These are phyloP conservation scores for Empis livida DNA, from an alignment of 2,888 invertebrate species.

Conservation along the genomic window DNA sequence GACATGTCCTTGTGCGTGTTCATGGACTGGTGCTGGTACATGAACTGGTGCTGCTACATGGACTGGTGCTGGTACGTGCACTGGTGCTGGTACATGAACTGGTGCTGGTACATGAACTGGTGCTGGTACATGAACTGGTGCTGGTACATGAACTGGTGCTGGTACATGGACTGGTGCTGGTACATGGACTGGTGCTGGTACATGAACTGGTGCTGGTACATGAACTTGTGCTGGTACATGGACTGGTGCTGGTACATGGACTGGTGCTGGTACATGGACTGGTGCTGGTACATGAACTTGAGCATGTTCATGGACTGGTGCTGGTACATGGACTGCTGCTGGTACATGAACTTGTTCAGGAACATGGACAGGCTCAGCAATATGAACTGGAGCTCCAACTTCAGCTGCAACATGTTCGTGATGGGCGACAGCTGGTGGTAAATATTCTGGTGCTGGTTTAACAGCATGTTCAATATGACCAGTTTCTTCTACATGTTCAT, in stretches of 20 bases:
- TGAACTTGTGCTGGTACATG: not conserved
- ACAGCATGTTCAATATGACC: not conserved
- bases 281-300: too few species aligned
- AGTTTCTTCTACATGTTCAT: not conserved
- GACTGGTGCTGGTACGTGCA: not conserved
- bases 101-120: too few species aligned
- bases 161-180: not conserved
- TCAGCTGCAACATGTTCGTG: not conserved
- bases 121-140: not conserved
- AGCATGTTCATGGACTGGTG: too few species aligned
- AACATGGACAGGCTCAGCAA: not conserved
- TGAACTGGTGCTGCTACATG: not conserved
- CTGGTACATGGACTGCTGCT: not conserved
- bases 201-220: not conserved
- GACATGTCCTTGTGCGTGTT: not conserved
- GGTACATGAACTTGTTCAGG: constrained; percentile 2
- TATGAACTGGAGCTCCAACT: not conserved
- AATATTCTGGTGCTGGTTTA: not conserved
- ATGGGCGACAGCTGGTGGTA: not conserved
- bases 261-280: not conserved
- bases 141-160: not conserved
- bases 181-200: not conserved
- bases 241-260: not conserved
- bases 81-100: not conserved
- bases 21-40: not conserved